A percentile compares a stretch with the other conserved stretches of the same genome.
phyloP scores from a whole-genome alignment of 1,140 invertebrate genomes.

The Onthophagus taurus region DNA sequence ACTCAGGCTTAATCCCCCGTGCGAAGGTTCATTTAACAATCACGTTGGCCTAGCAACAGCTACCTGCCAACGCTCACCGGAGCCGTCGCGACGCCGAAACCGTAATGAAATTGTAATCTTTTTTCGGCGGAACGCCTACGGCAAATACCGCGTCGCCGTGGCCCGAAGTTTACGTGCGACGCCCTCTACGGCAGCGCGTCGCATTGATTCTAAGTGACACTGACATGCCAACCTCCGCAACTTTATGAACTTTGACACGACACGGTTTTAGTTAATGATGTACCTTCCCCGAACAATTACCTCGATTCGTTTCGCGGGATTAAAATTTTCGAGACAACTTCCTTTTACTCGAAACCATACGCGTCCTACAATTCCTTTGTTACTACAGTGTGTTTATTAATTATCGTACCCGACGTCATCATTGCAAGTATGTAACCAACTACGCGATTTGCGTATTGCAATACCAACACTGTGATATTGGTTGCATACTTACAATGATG shows the following conservation, averaged over 20 bases:
- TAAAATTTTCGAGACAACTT: too few species aligned
- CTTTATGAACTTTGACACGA: constrained; percentile 2
- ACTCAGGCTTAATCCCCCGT: constrained; percentile 9
- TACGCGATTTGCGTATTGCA: too few species aligned
- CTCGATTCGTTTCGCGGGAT: too few species aligned
- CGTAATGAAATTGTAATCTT: constrained; percentile 13
- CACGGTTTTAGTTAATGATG: constrained; percentile 6
- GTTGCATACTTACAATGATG: too few species aligned
- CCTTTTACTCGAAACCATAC: too few species aligned
- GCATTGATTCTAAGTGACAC: constrained; percentile 11
- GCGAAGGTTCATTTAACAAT: constrained; percentile 8
- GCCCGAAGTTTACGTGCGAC: not conserved
- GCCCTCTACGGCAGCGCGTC: constrained; percentile 2
- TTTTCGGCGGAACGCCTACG: constrained; percentile 8
- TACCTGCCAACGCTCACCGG: not conserved
- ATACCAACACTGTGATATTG: too few species aligned
- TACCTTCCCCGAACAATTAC: constrained; percentile 4
- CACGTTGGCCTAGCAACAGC: constrained; percentile 8
- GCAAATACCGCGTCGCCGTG: constrained; percentile 8
- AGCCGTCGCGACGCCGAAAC: not conserved
- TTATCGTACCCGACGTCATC: too few species aligned
- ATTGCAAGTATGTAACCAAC: too few species aligned
- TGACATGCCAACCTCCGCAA: constrained; percentile 4
- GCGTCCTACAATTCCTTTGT: too few species aligned
- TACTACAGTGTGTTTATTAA: too few species aligned